Evolutionary conservation across 2,888 invertebrate genomes (phyloP).

Genomic region (Drosophila engyochracea): DNA sequence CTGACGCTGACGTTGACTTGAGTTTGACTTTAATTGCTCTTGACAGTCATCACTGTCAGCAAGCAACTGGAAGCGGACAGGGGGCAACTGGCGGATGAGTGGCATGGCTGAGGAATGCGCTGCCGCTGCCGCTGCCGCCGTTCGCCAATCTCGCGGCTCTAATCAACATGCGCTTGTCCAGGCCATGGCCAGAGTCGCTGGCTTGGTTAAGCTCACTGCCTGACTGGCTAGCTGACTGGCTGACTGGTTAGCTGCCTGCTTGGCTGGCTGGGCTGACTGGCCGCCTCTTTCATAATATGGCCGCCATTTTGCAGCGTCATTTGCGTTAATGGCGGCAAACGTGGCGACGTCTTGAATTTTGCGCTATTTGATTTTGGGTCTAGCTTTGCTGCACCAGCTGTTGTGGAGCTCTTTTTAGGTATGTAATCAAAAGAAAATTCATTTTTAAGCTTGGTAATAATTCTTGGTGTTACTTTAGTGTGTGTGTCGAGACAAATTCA

Average conservation of each 20-base stretch:
- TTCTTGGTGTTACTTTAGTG: not conserved
- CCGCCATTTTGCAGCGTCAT: slow-evolving; percentile 80
- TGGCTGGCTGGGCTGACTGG: slow-evolving; percentile 32
- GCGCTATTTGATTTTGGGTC: slow-evolving; percentile 40
- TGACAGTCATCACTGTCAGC: slow-evolving; percentile 83
- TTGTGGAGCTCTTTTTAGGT: slow-evolving; percentile 17
- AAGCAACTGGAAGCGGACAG: slow-evolving; percentile 1
- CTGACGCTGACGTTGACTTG: slow-evolving; percentile 60
- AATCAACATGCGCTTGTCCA: slow-evolving; percentile 80
- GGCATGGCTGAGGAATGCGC: slow-evolving; percentile 52
- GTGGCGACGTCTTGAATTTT: slow-evolving; percentile 40
- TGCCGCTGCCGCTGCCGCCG: slow-evolving; percentile 32
- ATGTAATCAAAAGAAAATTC: slow-evolving; percentile 62
- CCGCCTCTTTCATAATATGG: slow-evolving; percentile 71
- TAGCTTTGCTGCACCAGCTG: slow-evolving; percentile 16
- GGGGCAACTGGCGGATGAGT: slow-evolving; percentile 31
- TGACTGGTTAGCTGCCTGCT: slow-evolving; percentile 40
- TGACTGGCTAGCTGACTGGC: slow-evolving; percentile 33
- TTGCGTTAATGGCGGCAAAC: slow-evolving; percentile 77
- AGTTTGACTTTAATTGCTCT: slow-evolving; percentile 84
- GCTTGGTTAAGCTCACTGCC: slow-evolving; percentile 43
- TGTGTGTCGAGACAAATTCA: not conserved
- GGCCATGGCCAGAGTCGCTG: slow-evolving; percentile 50
- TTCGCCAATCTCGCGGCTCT: slow-evolving; percentile 78
- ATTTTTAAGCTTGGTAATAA: slow-evolving; percentile 18